Evolutionary conservation across 2,888 invertebrate genomes (phyloP), one percentile per base, ranked within the genome.

Genomic region (Teleogryllus oceanicus): DNA sequence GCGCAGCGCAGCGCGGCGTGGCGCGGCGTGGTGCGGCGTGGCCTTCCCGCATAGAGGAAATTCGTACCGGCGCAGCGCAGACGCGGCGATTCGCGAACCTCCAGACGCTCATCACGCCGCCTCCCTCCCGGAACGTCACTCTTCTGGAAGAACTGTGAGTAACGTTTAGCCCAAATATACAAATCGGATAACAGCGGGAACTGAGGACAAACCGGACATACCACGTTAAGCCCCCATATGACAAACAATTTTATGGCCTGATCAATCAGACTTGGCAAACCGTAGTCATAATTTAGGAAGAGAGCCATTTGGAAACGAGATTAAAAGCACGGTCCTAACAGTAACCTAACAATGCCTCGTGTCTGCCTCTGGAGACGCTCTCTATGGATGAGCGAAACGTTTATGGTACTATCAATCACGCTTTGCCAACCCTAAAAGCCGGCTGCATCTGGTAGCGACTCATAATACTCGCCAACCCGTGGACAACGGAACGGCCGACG

Each of bases 331-430:
- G 62, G 62, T 62, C n/a, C 62, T 62, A 62, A n/a, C 62, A 18
- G 62, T 12, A 62, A 62, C 5, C n/a, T n/a, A 62, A 62, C 62
- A 62, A 62, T 18, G 62, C 62, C 62, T 62, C 62, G n/a, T 62
- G 13, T 62, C 62, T 62, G 62, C 62, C 62, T 12, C 62, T n/a
- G 62, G 62, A 62, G 62, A n/a, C 62, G 62, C 13, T 62, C 62
- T 62, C 62, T 62, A 62, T 62, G 62, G 62, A 11, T n/a, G 62
- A 62, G 62, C 62, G n/a, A 62, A 62, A 62, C 62, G 62, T 62
- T 62, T 62, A 62, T 62, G 62, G 62, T 62, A 62, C 62, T 62
- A 62, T 62, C 62, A 62, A 62, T 62, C 62, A 62, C 62, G 62
- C 62, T 62, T 62, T 62, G 62, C 62, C 62, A 62, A 62, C 62